Conservation (phyloP, 2,113 vertebrate genomes). For the Macheiramphus alcinus region DNA sequence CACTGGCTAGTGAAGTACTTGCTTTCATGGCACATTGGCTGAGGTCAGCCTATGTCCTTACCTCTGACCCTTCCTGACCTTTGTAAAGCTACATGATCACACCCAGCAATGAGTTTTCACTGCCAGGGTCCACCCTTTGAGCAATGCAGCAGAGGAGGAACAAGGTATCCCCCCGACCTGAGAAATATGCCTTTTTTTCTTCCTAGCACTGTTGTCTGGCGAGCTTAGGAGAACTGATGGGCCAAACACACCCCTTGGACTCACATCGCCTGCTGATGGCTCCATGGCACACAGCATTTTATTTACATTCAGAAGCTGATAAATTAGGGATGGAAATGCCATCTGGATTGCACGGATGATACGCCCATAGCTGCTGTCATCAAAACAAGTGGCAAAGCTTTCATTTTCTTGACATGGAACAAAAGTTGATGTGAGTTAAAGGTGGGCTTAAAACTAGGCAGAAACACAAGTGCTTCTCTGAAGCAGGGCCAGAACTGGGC, state of each 20-base stretch:
- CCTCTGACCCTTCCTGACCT: neutral
- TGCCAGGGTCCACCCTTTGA: neutral
- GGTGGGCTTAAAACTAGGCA: neutral
- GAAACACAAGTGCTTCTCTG: neutral
- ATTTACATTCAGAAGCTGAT: neutral
- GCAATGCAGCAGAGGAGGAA: neutral
- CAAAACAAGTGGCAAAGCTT: neutral
- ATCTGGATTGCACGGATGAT: neutral
- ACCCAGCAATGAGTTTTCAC: neutral
- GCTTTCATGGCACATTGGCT: neutral
- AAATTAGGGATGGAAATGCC: neutral
- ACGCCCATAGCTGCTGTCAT: neutral
- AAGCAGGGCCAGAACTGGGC: neutral
- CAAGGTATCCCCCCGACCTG: neutral
- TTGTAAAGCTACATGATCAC: neutral
- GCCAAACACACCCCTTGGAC: neutral
- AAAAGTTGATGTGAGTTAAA: neutral
- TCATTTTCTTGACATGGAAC: neutral
- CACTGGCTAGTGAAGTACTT: neutral
- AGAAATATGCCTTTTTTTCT: accelerated
- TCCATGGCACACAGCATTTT: neutral
- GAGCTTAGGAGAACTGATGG: neutral
- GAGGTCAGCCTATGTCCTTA: neutral
- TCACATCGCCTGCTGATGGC: neutral
- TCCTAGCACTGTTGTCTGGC: accelerated